Conservation (phyloP, 2,888 invertebrate genomes). For the Enchytraeus crypticus region DNA sequence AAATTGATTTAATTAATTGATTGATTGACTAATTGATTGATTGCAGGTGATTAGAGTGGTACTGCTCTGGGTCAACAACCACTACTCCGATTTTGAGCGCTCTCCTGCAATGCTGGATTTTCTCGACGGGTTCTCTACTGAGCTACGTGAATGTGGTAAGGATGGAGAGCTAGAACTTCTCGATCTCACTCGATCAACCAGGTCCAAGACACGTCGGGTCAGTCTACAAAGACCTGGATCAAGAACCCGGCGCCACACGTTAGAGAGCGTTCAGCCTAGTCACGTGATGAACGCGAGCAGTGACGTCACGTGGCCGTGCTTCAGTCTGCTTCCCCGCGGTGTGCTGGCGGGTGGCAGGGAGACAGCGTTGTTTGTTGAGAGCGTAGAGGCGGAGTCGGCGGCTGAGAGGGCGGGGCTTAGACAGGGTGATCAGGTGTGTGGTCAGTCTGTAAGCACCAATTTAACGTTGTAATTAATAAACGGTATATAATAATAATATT, state of each 20-base stretch:
- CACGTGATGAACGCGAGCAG: no score
- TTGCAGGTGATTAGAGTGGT: conserved; percentile 83
- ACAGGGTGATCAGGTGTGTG: neutral
- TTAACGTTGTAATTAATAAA: no score
- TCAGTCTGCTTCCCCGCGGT: neutral
- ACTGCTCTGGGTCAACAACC: conserved; percentile 88
- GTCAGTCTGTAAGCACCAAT: no score
- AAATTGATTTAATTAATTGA: neutral
- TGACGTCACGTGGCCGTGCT: no score
- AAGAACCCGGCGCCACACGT: neutral
- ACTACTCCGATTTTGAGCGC: conserved; percentile 55
- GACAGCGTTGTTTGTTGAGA: neutral
- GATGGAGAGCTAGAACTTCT: neutral
- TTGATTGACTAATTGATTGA: neutral
- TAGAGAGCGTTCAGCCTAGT: neutral
- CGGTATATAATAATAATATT: no score
- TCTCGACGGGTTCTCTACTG: conserved; percentile 52
- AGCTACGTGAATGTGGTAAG: neutral
- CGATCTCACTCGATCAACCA: neutral
- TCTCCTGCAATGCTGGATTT: conserved; percentile 94
- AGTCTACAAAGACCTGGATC: no score
- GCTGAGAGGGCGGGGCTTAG: neutral
- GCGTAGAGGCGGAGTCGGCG: neutral
- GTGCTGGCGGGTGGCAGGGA: neutral
- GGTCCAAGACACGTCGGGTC: neutral